phyloP scores from a whole-genome alignment of 2,113 vertebrate genomes.

The Ailuropoda melanoleuca region DNA sequence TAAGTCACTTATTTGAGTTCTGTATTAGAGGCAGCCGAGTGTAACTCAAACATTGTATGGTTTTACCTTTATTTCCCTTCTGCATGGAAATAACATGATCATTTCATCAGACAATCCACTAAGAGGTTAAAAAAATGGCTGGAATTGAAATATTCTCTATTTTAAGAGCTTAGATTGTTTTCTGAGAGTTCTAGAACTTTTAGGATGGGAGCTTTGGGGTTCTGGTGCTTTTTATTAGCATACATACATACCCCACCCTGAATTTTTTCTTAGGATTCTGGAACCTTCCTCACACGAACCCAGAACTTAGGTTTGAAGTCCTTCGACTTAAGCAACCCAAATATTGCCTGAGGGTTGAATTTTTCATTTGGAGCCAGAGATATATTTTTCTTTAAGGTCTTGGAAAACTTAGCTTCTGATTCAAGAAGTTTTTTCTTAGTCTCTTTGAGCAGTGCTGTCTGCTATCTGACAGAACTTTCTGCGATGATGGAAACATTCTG shows the following conservation, averaged over 20 bases:
- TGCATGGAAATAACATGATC: background rate
- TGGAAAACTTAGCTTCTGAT: background rate
- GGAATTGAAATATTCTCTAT: background rate
- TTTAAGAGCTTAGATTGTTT: background rate
- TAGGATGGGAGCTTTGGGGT: background rate
- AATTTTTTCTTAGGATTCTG: background rate
- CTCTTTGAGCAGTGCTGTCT: background rate
- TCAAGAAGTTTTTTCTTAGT: background rate
- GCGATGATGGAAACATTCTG: background rate
- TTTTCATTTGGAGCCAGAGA: background rate
- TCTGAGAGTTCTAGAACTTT: background rate
- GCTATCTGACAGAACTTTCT: background rate
- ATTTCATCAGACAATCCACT: background rate
- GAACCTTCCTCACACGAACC: background rate
- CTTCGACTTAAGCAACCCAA: background rate
- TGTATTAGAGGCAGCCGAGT: background rate
- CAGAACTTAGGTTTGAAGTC: background rate
- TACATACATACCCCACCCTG: background rate
- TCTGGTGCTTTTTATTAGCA: background rate
- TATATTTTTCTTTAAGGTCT: background rate
- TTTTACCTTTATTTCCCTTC: background rate
- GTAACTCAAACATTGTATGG: background rate
- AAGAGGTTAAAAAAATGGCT: background rate
- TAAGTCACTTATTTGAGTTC: background rate
- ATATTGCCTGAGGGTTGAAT: background rate